phyloP scores from a whole-genome alignment of 2,888 invertebrate genomes.

The Orchesella flavescens region DNA sequence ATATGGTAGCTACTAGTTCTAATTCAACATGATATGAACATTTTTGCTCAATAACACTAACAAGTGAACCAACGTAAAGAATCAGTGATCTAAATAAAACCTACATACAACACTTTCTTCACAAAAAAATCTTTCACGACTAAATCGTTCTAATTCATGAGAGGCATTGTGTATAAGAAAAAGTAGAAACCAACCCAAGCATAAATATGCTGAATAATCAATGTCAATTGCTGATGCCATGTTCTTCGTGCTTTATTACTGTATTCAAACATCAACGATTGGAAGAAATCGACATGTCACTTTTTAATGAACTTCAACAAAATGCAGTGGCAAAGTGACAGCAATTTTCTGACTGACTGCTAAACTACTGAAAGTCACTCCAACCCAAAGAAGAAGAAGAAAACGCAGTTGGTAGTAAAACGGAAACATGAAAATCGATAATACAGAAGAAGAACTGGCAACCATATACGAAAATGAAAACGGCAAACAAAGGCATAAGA shows the following conservation, averaged over 20 bases:
- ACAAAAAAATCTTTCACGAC: conserved; percentile 47
- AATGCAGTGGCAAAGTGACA: background rate
- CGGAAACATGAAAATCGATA: too few species aligned
- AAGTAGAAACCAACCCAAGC: conserved; percentile 50
- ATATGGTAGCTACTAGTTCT: background rate
- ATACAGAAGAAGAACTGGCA: too few species aligned
- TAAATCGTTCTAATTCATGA: conserved; percentile 53
- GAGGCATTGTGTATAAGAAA: conserved; percentile 39
- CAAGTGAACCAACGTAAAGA: conserved; percentile 9
- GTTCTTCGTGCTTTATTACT: conserved; percentile 26
- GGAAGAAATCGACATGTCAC: conserved; percentile 52
- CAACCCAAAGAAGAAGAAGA: too few species aligned
- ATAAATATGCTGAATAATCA: conserved; percentile 61
- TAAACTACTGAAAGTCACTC: too few species aligned
- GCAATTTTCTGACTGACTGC: background rate
- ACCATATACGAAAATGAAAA: too few species aligned
- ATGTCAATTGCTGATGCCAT: conserved; percentile 54
- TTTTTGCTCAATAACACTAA: background rate
- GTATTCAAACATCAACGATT: conserved; percentile 3
- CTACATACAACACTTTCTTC: conserved; percentile 36
- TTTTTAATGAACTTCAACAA: conserved; percentile 48
- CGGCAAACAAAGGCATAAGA: too few species aligned
- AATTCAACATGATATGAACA: conserved; percentile 1
- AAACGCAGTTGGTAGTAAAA: too few species aligned
- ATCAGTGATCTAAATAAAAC: conserved; percentile 36